A percentile compares a stretch with the other conserved stretches of the same genome.
These are phyloP conservation scores for Mercenaria mercenaria DNA, from an alignment of 1,140 invertebrate genomes.

Conservation along the genomic window DNA sequence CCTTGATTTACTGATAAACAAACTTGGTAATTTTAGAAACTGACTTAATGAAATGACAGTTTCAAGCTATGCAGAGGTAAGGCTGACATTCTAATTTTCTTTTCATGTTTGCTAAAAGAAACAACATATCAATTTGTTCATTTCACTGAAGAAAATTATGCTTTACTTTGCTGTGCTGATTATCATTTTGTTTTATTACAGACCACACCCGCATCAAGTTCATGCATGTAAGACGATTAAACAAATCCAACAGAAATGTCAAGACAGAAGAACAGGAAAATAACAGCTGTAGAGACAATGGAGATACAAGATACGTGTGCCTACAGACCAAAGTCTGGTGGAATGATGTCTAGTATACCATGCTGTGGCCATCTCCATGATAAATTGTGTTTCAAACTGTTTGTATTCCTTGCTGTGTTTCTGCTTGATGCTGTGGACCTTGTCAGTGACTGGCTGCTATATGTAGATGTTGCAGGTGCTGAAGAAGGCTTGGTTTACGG, in stretches of 20 bases:
- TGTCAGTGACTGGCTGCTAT: slow-evolving; percentile 81
- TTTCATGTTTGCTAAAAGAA: too few species aligned
- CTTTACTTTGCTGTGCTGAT: too few species aligned
- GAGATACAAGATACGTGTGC: slow-evolving; percentile 32
- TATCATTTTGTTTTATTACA: neutral
- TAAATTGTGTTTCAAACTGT: slow-evolving; percentile 71
- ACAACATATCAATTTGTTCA: too few species aligned
- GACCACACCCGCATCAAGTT: neutral
- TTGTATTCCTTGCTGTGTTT: slow-evolving; percentile 75
- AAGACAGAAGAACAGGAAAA: neutral
- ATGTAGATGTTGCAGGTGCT: slow-evolving; percentile 73
- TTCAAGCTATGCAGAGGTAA: neutral
- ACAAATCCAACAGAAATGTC: neutral
- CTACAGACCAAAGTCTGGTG: neutral
- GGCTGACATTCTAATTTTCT: too few species aligned
- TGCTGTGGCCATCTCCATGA: slow-evolving; percentile 55
- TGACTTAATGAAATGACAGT: neutral
- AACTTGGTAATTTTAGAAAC: neutral
- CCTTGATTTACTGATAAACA: neutral
- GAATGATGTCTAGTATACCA: slow-evolving; percentile 14
- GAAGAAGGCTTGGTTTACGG: slow-evolving; percentile 81
- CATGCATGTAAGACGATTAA: neutral
- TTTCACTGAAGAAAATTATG: too few species aligned
- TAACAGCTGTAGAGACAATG: slow-evolving; percentile 1
- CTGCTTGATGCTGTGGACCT: slow-evolving; percentile 75